A percentile compares a stretch with the other conserved stretches of the same genome.
phyloP scores from a whole-genome alignment of 2,797 vertebrate genomes.

The Chelmon rostratus region DNA sequence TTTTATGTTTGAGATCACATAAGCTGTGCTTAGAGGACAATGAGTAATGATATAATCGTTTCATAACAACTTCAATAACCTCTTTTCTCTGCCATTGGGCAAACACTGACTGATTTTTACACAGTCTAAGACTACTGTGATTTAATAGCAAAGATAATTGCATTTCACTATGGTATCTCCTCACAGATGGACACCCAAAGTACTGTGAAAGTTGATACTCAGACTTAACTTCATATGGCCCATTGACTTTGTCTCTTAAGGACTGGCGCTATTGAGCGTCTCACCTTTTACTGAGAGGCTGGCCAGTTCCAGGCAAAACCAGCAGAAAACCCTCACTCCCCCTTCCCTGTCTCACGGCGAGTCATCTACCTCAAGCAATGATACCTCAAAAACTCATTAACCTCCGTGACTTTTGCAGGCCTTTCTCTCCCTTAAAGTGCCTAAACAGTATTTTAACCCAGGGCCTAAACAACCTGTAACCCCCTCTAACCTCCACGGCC shows the following conservation, averaged over 20 bases:
- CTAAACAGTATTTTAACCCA: conserved; percentile 52
- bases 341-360: conserved; percentile 25
- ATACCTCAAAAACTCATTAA: conserved; percentile 44
- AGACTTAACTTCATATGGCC: conserved; percentile 37
- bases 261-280: conserved; percentile 27
- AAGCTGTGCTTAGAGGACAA: conserved; percentile 68
- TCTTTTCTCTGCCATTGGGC: conserved; percentile 59
- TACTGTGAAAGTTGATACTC: conserved; percentile 41
- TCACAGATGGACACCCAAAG: conserved; percentile 49
- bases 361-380: conserved; percentile 35
- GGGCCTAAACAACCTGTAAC: conserved; percentile 52
- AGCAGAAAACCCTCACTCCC: background rate
- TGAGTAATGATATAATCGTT: conserved; percentile 61
- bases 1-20: conserved; percentile 59
- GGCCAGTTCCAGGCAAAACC: conserved; percentile 20
- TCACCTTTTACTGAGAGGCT: conserved; percentile 24
- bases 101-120: conserved; percentile 64
- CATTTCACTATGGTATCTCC: conserved; percentile 32
- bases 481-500: conserved; percentile 66
- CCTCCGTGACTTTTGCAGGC: conserved; percentile 33
- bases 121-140: conserved; percentile 34
- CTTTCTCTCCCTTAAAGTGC: conserved; percentile 45
- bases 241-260: conserved; percentile 51
- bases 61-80: conserved; percentile 70
- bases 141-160: conserved; percentile 56